Evolutionary conservation across 1,140 invertebrate species (phyloP), one percentile per base, ranked within the genome.

Genomic region (Helicoverpa armigera): DNA sequence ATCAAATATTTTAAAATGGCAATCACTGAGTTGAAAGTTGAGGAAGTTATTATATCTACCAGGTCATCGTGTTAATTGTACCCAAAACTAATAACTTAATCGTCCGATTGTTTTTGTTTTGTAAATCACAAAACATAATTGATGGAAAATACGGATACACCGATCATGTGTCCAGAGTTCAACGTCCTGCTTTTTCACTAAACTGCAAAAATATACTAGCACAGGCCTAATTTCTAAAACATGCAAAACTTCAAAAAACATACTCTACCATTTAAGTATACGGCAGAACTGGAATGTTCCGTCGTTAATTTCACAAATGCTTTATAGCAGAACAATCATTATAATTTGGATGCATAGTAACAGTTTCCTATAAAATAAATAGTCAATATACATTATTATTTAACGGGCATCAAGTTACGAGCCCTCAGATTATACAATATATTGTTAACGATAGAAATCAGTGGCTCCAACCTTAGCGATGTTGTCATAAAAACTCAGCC

Each of bases 21-120:
- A 9, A 29, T 60, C 14, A 12, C 9, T 31, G 9, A 23, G 16
- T 23, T 11, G 50, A 53, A 76, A 75, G 53, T 76, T 9, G 48
- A 75, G 73, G 73, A 82, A 82, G 58, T 65, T 35, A 63, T 82
- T 77, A 73, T 81, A 48, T 48, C 18, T 12, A 48, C 18, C 23
- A 80, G 86, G 85, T 85, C 81, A 85, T 78, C 80, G 79, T 87
- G 86, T 88, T 86, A 88, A 87, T 87, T 84, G 67, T 78, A 73
- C 75, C 80, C 81, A 79, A 81, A 82, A 80, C 82, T 78, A 84
- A 86, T 85, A 72, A 83, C 80, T 81, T 86, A 73, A 88, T 87
- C 81, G 84, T 78, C 67, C 18, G 81, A 53, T 61, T 79, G 73
- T 61, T 48, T 23, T 54, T 56, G 69, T 69, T 69, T 69, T 43